Conservation (phyloP, 2,888 invertebrate species). For the Tiliacea citrago region DNA sequence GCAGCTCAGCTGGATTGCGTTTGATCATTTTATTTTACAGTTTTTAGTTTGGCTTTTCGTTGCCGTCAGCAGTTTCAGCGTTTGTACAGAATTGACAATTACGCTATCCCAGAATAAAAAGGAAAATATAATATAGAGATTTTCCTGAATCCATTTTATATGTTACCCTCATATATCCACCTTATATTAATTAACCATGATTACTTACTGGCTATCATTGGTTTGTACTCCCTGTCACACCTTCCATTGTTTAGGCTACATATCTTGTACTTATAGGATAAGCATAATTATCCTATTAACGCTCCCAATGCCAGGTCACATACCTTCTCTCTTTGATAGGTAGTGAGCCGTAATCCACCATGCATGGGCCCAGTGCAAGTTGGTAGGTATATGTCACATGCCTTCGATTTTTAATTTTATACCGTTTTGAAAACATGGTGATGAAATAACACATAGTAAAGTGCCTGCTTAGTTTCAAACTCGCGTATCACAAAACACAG, state of each 20-base stretch:
- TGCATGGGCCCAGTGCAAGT: no score
- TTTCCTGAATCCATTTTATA: not conserved
- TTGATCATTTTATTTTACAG: constrained; percentile 23
- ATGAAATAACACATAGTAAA: not conserved
- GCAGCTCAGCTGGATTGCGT: constrained; percentile 11
- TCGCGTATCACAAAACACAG: not conserved
- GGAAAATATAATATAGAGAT: not conserved
- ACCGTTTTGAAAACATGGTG: not conserved
- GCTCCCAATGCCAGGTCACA: no score
- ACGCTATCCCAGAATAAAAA: not conserved
- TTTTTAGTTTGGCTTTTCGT: constrained; percentile 35
- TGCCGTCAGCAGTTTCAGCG: constrained; percentile 26
- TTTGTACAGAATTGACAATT: constrained; percentile 20
- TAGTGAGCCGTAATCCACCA: not conserved
- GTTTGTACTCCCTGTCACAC: not conserved
- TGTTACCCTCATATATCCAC: no score
- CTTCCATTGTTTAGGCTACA: not conserved
- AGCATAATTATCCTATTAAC: not conserved
- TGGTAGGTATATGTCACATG: no score
- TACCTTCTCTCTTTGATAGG: not conserved
- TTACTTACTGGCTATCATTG: not conserved
- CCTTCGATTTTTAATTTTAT: no score
- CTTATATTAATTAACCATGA: not conserved
- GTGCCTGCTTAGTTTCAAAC: no score
- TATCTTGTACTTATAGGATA: not conserved